phyloP scores from a whole-genome alignment of 1,140 invertebrate species.

The Drosophila micromelanica region DNA sequence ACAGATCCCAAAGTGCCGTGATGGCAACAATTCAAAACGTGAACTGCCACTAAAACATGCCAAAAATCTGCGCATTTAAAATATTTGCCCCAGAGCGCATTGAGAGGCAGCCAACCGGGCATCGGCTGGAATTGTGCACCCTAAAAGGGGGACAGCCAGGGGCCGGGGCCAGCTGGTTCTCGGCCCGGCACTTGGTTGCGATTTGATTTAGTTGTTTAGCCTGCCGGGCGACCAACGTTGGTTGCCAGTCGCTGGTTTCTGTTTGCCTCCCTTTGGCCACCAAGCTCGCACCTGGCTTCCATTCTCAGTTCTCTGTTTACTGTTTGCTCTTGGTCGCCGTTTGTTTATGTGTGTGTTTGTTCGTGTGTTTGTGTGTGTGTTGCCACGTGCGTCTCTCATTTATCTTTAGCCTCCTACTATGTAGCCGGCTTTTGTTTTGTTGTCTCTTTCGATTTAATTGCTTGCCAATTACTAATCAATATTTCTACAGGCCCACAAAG shows the following conservation, averaged over 20 bases:
- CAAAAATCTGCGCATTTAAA: constrained; percentile 82
- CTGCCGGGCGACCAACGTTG: constrained; percentile 18
- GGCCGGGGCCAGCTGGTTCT: constrained; percentile 23
- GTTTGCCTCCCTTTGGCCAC: constrained; percentile 21
- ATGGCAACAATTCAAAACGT: constrained; percentile 79
- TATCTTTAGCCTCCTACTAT: constrained; percentile 34
- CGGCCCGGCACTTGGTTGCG: constrained; percentile 66
- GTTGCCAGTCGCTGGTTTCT: constrained; percentile 9
- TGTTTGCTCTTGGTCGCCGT: constrained; percentile 45
- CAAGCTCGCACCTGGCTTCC: constrained; percentile 39
- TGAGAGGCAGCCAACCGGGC: constrained; percentile 70
- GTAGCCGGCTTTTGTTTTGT: constrained; percentile 50
- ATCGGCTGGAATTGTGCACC: constrained; percentile 37
- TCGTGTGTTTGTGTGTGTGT: constrained; percentile 18
- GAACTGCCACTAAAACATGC: constrained; percentile 82
- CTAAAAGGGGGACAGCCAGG: constrained; percentile 5
- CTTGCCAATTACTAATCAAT: constrained; percentile 65
- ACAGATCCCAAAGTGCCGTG: constrained; percentile 1
- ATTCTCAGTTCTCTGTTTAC: constrained; percentile 45
- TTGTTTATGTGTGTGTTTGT: constrained; percentile 29
- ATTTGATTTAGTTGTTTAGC: constrained; percentile 80
- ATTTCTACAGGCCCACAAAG: constrained; percentile 47
- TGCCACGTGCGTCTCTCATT: constrained; percentile 53
- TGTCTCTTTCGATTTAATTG: constrained; percentile 39
- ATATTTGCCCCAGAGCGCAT: constrained; percentile 81